Evolutionary conservation across 2,113 vertebrate species (phyloP), one percentile per base, ranked within the genome.

Genomic region (Potamarius usumacintae): DNA sequence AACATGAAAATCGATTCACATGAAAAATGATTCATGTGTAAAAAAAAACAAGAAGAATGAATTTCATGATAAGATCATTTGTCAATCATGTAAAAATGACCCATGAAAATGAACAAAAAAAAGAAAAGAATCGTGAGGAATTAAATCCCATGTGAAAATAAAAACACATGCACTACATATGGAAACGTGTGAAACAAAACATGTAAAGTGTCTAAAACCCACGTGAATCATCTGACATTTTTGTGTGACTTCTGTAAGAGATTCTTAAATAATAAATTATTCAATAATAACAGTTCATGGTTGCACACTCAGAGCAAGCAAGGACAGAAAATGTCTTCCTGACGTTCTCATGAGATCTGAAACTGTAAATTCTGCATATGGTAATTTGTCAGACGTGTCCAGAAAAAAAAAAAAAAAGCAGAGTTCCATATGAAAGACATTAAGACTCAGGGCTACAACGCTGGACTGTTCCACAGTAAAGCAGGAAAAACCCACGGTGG

Each of bases 351-450:
- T 30, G 65, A 74, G 67, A 84, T 55, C 67, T 58, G 30, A 72
- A 74, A 53, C 67, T 84, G 83, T 84, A 84, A 84, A 74, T 74
- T 84, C 65, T 74, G 67, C 52, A 84, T 30, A 71, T 72, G 83
- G 83, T 84, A 71, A 84, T 84, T 84, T 72, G 67, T 71, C n/a
- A 30, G 83, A 84, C n/a, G 50, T 72, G 65, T 71, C 52, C 18
- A 55, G 27, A 84, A 69, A 67, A 63, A 65, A 79, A 77, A 77
- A 27, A 81, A 81, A 62, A 42, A 81, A 60, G 5, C n/a, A 58
- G 27, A 58, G 27, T 42, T 42, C 83, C 83, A 84, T 84, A 71
- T 84, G 83, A 84, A 84, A 84, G 83, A 84, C 83, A 84, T 84
- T 84, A 84, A 72, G 58, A 62, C 57, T 82, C 57, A 82, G 79